Percentiles rank a stretch among this genome's conserved stretches.
Conservation (phyloP, 2,888 invertebrate genomes). For the Calephelis perditalis region DNA sequence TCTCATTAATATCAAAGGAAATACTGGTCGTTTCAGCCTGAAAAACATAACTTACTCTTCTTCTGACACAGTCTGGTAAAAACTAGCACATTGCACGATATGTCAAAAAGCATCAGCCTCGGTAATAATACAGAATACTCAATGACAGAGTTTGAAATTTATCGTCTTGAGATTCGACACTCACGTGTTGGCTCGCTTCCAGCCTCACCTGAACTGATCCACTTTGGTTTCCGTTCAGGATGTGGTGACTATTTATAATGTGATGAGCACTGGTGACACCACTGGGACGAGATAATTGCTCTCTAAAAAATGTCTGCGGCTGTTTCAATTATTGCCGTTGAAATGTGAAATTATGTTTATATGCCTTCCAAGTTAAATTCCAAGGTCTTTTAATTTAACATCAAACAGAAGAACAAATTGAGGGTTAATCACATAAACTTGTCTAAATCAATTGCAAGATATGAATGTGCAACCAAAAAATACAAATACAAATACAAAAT, state of each 20-base stretch:
- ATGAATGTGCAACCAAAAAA: no score
- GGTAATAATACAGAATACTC: slow-evolving; percentile 13
- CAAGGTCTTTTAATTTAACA: background rate
- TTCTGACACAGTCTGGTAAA: no score
- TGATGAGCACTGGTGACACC: slow-evolving; percentile 43
- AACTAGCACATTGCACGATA: background rate
- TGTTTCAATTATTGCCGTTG: background rate
- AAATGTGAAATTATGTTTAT: slow-evolving; percentile 3
- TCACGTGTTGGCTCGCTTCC: slow-evolving; percentile 48
- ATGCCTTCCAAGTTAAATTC: background rate
- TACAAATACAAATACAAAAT: no score
- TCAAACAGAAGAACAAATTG: background rate
- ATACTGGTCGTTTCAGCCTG: no score
- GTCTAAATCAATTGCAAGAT: no score
- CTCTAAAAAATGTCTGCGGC: slow-evolving; percentile 20
- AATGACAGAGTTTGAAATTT: slow-evolving; percentile 21
- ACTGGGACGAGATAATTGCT: slow-evolving; percentile 28
- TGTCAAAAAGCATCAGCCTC: slow-evolving; percentile 2
- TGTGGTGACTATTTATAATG: slow-evolving; percentile 38
- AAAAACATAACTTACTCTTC: no score
- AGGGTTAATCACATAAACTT: no score
- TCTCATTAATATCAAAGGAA: no score
- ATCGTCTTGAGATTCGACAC: slow-evolving; percentile 26
- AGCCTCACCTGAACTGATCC: slow-evolving; percentile 63
- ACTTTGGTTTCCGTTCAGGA: slow-evolving; percentile 64